Percentiles rank a stretch among this genome's conserved stretches.
phyloP scores from a whole-genome alignment of 1,140 invertebrate species.

The Drosophila parvula region DNA sequence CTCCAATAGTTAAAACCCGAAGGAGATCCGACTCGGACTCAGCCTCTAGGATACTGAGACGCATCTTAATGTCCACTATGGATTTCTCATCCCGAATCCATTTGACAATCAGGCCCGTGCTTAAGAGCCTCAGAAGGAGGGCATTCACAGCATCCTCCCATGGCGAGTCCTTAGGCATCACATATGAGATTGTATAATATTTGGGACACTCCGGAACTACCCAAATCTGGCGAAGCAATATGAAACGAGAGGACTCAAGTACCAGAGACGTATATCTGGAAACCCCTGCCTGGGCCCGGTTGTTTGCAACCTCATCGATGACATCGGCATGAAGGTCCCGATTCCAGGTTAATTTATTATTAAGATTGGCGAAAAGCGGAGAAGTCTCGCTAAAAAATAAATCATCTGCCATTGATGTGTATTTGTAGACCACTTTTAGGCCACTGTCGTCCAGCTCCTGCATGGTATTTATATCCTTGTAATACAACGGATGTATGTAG shows the following conservation, averaged over 20 bases:
- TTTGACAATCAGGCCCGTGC: constrained; percentile 69
- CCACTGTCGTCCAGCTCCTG: constrained; percentile 83
- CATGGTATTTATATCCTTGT: constrained; percentile 83
- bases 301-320: constrained; percentile 58
- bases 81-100: constrained; percentile 71
- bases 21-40: constrained; percentile 30
- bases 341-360: constrained; percentile 73
- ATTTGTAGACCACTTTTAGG: constrained; percentile 75
- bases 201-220: constrained; percentile 82
- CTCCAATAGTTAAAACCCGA: constrained; percentile 67
- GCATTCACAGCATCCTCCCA: constrained; percentile 74
- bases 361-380: constrained; percentile 66
- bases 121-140: constrained; percentile 61
- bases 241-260: constrained; percentile 64
- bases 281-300: constrained; percentile 69
- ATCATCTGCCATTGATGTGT: constrained; percentile 81
- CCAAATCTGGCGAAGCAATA: constrained; percentile 59
- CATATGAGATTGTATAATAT: constrained; percentile 81
- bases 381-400: constrained; percentile 81
- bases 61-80: constrained; percentile 43
- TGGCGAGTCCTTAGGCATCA: constrained; percentile 70
- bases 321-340: constrained; percentile 63
- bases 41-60: constrained; percentile 9
- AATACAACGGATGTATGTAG: constrained; percentile 82
- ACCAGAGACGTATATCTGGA: constrained; percentile 63